phyloP scores from a whole-genome alignment of 2,888 invertebrate species.

The Cepaea hortensis region DNA sequence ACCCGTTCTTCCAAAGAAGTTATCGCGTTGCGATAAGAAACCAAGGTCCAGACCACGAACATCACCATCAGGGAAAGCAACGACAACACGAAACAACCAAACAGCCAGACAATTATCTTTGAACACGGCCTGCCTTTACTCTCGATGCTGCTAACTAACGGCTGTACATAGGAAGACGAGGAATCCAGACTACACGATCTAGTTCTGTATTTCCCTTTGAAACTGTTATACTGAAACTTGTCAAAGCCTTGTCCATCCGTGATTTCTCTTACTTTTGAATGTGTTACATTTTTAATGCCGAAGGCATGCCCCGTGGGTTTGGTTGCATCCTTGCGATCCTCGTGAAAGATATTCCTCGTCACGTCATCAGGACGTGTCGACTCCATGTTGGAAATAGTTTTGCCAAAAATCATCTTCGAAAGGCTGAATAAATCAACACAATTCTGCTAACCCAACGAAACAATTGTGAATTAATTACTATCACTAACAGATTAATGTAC shows the following conservation, averaged over 20 bases:
- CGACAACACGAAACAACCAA: conserved; percentile 54
- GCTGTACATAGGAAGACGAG: not conserved
- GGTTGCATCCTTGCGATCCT: not conserved
- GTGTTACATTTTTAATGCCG: not conserved
- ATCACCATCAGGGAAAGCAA: conserved; percentile 53
- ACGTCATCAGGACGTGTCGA: not conserved
- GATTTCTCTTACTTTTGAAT: not conserved
- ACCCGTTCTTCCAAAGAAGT: conserved; percentile 53
- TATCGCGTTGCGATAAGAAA: conserved; percentile 53
- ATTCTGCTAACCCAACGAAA: not conserved
- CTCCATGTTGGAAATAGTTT: not conserved
- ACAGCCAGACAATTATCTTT: conserved; percentile 55
- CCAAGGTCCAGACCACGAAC: conserved; percentile 55
- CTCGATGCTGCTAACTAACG: not conserved
- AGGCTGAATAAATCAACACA: not conserved
- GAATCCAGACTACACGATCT: conserved; percentile 2
- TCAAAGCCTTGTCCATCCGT: not conserved
- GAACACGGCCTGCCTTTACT: conserved; percentile 44
- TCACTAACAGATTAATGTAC: not conserved
- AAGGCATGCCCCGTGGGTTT: not conserved
- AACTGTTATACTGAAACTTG: not conserved
- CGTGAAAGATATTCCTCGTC: not conserved
- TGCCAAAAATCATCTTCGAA: not conserved
- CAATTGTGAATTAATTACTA: not conserved
- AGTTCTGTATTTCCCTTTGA: conserved; percentile 3